Percentiles rank a stretch among this genome's conserved stretches.
Conservation (phyloP, 2,797 vertebrate genomes). For the Meriones psammophilus region DNA sequence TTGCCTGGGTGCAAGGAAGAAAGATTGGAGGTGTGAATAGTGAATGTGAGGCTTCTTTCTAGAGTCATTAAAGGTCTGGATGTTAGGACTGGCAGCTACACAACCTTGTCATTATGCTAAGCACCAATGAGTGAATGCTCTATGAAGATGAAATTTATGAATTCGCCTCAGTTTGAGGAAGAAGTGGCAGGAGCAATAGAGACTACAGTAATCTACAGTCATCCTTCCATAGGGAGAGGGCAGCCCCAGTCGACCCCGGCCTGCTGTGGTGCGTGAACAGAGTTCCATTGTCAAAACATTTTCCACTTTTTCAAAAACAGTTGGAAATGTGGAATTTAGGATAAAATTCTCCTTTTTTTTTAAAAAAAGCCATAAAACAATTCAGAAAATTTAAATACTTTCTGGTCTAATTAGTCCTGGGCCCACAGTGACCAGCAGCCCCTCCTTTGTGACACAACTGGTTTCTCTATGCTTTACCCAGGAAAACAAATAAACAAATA, state of each 20-base stretch:
- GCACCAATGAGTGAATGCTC: neutral
- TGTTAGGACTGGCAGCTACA: neutral
- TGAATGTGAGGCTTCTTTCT: conserved; percentile 1
- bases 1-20: neutral
- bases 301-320: conserved; percentile 46
- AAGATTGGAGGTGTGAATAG: neutral
- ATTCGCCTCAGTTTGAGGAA: conserved; percentile 12
- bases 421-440: neutral
- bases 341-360: conserved; percentile 55
- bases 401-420: neutral
- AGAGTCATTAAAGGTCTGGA: neutral
- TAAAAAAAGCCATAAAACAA: conserved; percentile 38
- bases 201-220: neutral
- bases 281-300: conserved; percentile 9
- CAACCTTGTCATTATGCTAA: neutral
- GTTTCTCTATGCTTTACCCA: neutral
- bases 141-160: neutral
- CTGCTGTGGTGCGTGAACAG: neutral
- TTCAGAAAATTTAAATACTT: conserved; percentile 53
- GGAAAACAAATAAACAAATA: neutral
- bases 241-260: too few relatives aligned
- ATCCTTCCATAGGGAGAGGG: neutral
- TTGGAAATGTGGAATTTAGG: conserved; percentile 2
- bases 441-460: conserved; percentile 33
- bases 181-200: neutral